phyloP scores from a whole-genome alignment of 2,888 invertebrate species.

The Cyclophora albipunctata region DNA sequence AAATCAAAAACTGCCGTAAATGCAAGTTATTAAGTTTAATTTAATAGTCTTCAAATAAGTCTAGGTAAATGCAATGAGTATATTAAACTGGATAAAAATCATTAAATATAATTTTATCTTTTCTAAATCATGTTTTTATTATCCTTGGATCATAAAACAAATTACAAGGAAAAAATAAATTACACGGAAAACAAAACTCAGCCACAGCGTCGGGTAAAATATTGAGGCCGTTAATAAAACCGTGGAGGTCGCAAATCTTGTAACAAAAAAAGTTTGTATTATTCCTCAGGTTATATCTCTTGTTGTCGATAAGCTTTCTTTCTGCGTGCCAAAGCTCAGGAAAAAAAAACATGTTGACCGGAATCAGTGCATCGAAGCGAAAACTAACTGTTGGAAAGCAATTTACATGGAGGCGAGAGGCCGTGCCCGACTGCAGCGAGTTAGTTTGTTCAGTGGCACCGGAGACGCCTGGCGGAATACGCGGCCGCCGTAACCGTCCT shows the following conservation, averaged over 20 bases:
- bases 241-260: conserved; percentile 10
- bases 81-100: no score
- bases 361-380: conserved; percentile 69
- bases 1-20: no score
- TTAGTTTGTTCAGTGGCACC: conserved; percentile 55
- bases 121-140: no score
- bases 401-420: conserved; percentile 53
- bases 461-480: conserved; percentile 69
- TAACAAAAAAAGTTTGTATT: neutral
- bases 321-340: conserved; percentile 32
- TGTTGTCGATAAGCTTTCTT: conserved; percentile 43
- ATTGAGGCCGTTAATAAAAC: neutral
- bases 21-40: no score
- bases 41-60: no score
- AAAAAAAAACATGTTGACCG: conserved; percentile 39
- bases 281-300: conserved; percentile 16
- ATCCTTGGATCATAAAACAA: no score
- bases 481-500: conserved; percentile 45
- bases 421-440: conserved; percentile 42
- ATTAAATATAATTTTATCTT: no score
- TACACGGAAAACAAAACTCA: no score
- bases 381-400: conserved; percentile 72
- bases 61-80: no score
- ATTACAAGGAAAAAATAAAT: no score
- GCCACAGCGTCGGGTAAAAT: no score